Evolutionary conservation across 1,140 invertebrate genomes (phyloP).

Genomic region (Daktulosphaira vitifoliae): DNA sequence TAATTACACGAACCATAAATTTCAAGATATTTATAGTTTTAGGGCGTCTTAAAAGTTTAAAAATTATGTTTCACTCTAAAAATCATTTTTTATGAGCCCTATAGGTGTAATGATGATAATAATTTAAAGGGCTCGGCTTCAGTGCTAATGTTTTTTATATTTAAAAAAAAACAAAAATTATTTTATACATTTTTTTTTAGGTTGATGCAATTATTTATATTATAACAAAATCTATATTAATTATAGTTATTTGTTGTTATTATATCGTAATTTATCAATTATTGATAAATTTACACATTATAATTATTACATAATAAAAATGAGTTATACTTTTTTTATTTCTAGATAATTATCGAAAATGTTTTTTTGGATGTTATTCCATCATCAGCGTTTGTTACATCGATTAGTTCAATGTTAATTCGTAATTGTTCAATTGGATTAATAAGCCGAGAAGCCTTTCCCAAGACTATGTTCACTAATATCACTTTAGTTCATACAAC

Average conservation of each 20-base stretch:
- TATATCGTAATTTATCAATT: no score
- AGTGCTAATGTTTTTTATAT: no score
- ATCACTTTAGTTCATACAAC: constrained; percentile 3
- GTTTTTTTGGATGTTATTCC: neutral
- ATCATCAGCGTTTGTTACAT: neutral
- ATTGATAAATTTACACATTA: no score
- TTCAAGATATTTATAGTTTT: neutral
- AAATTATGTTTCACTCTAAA: neutral
- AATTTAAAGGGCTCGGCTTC: neutral
- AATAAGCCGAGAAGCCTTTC: neutral
- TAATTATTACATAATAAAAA: no score
- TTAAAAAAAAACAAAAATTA: no score
- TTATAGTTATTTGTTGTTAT: no score
- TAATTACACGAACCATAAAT: no score
- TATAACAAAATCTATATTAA: no score
- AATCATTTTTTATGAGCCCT: constrained; percentile 10
- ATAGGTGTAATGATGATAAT: neutral
- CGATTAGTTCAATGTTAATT: neutral
- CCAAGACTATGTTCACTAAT: neutral
- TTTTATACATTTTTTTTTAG: no score
- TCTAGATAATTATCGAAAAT: constrained; percentile 10
- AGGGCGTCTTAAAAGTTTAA: neutral
- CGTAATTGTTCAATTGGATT: neutral
- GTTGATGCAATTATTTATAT: no score
- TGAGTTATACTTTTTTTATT: no score